Evolutionary conservation across 2,888 invertebrate genomes (phyloP).

Genomic region (Caenorhabditis zanzibari): DNA sequence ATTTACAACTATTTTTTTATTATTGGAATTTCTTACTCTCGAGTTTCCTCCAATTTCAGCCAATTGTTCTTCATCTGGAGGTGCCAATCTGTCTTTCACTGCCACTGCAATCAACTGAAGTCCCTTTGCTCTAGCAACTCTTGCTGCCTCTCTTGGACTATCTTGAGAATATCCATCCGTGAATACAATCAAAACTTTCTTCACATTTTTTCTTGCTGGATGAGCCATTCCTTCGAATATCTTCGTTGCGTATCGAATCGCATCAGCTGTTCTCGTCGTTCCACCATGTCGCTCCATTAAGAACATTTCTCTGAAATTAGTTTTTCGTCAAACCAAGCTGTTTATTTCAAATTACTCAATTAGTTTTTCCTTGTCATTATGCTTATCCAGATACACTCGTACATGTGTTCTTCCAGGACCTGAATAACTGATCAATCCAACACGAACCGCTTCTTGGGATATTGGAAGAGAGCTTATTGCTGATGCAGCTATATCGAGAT

Average conservation of each 20-base stretch:
- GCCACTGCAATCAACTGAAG: conserved; percentile 75
- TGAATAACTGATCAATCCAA: conserved; percentile 69
- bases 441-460: conserved; percentile 59
- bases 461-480: conserved; percentile 67
- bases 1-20: neutral
- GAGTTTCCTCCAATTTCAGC: conserved; percentile 67
- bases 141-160: conserved; percentile 71
- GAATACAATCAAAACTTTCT: conserved; percentile 74
- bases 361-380: conserved; percentile 67
- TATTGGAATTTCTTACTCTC: neutral
- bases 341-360: conserved; percentile 61
- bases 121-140: conserved; percentile 67
- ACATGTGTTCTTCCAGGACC: conserved; percentile 67
- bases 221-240: conserved; percentile 68
- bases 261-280: conserved; percentile 76
- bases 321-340: neutral
- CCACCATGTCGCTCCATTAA: conserved; percentile 74
- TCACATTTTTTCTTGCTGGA: conserved; percentile 68
- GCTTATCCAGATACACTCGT: conserved; percentile 64
- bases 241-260: conserved; percentile 69
- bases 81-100: conserved; percentile 68
- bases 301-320: conserved; percentile 62
- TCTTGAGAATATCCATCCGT: conserved; percentile 80
- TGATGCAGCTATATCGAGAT: conserved; percentile 68
- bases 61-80: conserved; percentile 72